These are phyloP conservation scores for Tortricodes alternella DNA, from an alignment of 2,888 invertebrate genomes.

Conservation along the genomic window DNA sequence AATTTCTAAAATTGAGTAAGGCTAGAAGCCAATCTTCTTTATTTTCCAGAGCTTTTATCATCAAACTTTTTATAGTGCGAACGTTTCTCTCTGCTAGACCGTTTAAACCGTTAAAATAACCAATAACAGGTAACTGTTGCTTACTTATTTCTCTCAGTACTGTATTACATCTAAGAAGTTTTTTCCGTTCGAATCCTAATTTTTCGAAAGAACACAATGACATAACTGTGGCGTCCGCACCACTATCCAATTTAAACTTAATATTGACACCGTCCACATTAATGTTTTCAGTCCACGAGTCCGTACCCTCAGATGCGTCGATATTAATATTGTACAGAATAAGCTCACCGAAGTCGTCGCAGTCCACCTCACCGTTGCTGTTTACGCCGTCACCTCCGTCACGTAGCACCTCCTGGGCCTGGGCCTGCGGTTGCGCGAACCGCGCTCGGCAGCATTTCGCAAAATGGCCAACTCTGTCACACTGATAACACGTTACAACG, in stretches of 20 bases:
- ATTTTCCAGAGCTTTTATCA: neutral
- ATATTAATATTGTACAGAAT: conserved; percentile 1
- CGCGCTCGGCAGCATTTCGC: neutral
- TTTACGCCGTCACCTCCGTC: neutral
- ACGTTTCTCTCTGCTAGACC: neutral
- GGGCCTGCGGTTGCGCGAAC: neutral
- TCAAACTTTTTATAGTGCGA: neutral
- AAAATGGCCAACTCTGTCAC: conserved; percentile 1
- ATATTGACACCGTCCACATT: neutral
- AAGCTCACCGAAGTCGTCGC: neutral
- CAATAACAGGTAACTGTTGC: too few relatives aligned
- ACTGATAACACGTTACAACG: neutral
- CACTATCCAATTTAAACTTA: conserved; percentile 1
- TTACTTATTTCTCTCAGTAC: too few relatives aligned
- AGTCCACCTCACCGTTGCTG: neutral
- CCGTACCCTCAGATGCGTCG: neutral
- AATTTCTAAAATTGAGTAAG: neutral
- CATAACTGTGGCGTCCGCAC: too few relatives aligned
- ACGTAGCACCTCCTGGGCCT: neutral
- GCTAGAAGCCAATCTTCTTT: neutral
- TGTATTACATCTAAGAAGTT: too few relatives aligned
- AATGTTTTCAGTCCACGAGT: neutral
- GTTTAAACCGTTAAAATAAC: neutral
- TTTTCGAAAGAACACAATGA: too few relatives aligned
- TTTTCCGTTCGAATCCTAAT: too few relatives aligned